Evolutionary conservation across 2,888 invertebrate genomes (phyloP), one percentile per base, ranked within the genome.

Genomic region (Lycaena phlaeas): DNA sequence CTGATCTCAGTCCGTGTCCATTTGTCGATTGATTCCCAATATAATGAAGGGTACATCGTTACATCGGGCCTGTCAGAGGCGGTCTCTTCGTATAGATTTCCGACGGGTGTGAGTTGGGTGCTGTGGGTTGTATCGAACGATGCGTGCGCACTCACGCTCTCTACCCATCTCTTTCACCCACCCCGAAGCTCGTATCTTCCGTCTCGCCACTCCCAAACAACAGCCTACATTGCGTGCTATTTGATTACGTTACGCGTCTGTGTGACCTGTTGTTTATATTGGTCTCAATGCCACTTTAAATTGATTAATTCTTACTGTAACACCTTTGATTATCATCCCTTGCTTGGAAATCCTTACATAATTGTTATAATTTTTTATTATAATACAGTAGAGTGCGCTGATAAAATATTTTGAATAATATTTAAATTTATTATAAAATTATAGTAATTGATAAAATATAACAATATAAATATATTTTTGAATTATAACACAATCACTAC

Each of bases 11-110:
- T 47, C 52, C 50, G 61, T 66, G 57, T 63, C 68, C 70, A 78
- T 79, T 78, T 77, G 76, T 74, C 82, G 79, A 82, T 81, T 81
- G 81, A 82, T 81, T 81, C 77, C 65, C 75, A 69, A 79, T 82
- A 79, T 78, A 81, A 81, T 78, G 77, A 76, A 76, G 76, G 75
- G 77, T 76, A 78, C 76, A 68, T 66, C 61, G 77, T 74, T 68
- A 77, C 74, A 73, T 68, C 64, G 71, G 68, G 68, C 67, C 72
- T 76, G 71, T 76, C 76, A 75, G 72, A 71, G 71, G 75, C 64
- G 73, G 72, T 69, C 71, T 40, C 37, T 29, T 28, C 29, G 38
- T 68, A 74, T 68, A 70, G 76, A 72, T 69, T 70, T 41, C 18
- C 6, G 31, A 42, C 40, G 55, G 64, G 67, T 70, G 64, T 60